Percentiles rank a stretch among this genome's conserved stretches.
These are phyloP conservation scores for Thymallus thymallus DNA, from an alignment of 2,113 vertebrate genomes.

Conservation along the genomic window DNA sequence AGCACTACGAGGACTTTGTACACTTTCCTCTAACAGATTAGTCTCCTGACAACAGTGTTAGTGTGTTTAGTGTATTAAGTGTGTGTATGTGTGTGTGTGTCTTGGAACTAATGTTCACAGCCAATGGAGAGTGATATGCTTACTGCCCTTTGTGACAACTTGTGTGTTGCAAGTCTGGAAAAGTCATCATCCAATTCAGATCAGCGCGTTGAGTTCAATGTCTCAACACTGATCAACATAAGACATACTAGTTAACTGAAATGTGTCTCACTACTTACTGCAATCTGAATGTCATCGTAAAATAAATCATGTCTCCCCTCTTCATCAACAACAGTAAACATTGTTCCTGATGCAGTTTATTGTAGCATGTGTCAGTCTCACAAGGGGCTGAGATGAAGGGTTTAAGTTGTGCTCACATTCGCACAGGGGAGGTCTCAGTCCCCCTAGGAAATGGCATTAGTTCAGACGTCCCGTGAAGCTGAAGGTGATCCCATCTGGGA, in stretches of 20 bases:
- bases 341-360: not conserved
- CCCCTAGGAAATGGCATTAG: conserved; percentile 49
- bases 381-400: too few species aligned
- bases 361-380: not conserved
- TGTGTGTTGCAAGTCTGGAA: conserved; percentile 3
- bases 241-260: not conserved
- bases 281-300: not conserved
- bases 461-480: conserved; percentile 51
- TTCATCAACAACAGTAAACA: too few species aligned
- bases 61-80: too few species aligned
- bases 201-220: conserved; percentile 1
- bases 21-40: not conserved
- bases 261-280: not conserved
- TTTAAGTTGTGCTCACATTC: conserved; percentile 7
- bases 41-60: not conserved
- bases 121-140: not conserved
- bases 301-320: not conserved
- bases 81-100: not conserved
- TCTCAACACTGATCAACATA: conserved; percentile 5
- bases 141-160: not conserved
- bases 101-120: not conserved
- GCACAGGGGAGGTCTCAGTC: conserved; percentile 46
- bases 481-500: conserved; percentile 47
- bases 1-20: conserved; percentile 13
- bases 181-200: conserved; percentile 2